Evolutionary conservation across 2,113 vertebrate genomes (phyloP).

Genomic region (Sinocyclocheilus grahami): DNA sequence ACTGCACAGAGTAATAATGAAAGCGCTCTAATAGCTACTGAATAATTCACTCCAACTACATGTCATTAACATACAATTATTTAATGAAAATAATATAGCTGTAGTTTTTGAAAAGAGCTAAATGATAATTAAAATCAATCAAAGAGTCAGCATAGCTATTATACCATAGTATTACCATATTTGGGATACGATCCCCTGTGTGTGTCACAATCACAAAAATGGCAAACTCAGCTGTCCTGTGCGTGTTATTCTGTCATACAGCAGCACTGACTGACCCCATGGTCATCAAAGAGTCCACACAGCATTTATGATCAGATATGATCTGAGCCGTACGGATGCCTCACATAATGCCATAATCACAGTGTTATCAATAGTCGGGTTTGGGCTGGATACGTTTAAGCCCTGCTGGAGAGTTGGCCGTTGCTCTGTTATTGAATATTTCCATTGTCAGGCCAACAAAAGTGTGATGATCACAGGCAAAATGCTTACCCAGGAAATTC

Average conservation of each 20-base stretch:
- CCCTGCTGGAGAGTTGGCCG: conserved; percentile 63
- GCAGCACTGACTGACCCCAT: conserved; percentile 37
- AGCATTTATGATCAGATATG: conserved; percentile 62
- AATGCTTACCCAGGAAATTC: conserved; percentile 83
- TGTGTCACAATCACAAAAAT: conserved; percentile 31
- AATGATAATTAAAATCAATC: background rate
- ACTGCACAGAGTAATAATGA: background rate
- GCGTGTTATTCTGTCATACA: conserved; percentile 29
- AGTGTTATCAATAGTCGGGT: conserved; percentile 60
- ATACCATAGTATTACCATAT: background rate
- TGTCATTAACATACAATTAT: background rate
- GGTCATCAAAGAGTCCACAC: conserved; percentile 48
- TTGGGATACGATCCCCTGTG: background rate
- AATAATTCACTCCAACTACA: background rate
- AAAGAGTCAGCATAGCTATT: background rate
- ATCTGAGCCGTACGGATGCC: conserved; percentile 55
- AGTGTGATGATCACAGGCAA: conserved; percentile 80
- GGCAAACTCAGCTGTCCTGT: conserved; percentile 26
- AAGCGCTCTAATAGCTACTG: background rate
- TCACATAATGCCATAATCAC: conserved; percentile 59
- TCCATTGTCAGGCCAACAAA: conserved; percentile 71
- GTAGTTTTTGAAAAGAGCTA: background rate
- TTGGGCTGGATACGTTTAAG: conserved; percentile 55
- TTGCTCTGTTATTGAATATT: conserved; percentile 76
- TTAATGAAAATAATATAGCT: background rate